A percentile compares a stretch with the other conserved stretches of the same genome.
These are phyloP conservation scores for Crossaster papposus DNA, from an alignment of 53 echinoderm and acorn worm species.

Conservation along the genomic window DNA sequence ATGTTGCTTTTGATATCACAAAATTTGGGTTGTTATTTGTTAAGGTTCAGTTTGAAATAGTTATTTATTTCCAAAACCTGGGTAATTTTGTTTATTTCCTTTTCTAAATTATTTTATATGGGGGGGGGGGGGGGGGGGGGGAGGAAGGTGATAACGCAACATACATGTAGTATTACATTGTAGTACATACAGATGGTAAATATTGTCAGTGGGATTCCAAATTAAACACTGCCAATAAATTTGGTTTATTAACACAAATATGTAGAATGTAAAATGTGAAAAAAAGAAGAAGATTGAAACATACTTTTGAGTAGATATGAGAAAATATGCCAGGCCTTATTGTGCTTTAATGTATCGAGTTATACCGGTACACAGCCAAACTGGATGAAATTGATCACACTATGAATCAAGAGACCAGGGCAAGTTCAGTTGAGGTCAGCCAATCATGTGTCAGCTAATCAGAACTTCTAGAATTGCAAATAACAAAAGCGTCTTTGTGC, in stretches of 20 bases:
- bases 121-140: too few relatives aligned
- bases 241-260: too few relatives aligned
- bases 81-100: too few relatives aligned
- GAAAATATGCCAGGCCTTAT: neutral
- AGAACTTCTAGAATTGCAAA: neutral
- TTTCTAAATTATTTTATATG: too few relatives aligned
- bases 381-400: constrained; percentile 35
- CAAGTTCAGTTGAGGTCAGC: constrained; percentile 46
- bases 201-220: too few relatives aligned
- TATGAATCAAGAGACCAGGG: neutral
- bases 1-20: neutral
- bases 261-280: neutral
- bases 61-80: too few relatives aligned
- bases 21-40: too few relatives aligned
- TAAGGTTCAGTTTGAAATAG: too few relatives aligned
- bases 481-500: constrained; percentile 18
- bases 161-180: too few relatives aligned
- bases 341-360: constrained; percentile 13
- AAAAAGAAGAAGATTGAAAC: neutral
- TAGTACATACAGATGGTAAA: too few relatives aligned
- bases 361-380: neutral
- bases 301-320: neutral
- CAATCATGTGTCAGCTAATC: constrained; percentile 13
- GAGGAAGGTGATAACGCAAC: too few relatives aligned
- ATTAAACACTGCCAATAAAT: too few relatives aligned